A percentile compares a stretch with the other conserved stretches of the same genome.
Conservation (phyloP, 2,888 invertebrate genomes). For the Pinctada fucata region DNA sequence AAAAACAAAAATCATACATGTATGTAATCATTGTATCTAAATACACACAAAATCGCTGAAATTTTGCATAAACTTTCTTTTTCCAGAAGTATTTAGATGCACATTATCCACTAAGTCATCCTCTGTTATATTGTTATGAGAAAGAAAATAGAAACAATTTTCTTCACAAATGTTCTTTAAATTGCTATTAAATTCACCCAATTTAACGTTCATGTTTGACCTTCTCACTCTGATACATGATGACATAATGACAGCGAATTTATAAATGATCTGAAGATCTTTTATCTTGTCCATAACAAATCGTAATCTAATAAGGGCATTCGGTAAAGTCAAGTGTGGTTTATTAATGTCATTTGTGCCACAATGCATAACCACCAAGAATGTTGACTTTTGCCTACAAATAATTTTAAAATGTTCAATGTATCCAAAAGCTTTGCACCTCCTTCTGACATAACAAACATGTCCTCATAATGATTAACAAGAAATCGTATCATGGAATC, state of each 20-base stretch:
- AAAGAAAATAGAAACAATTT: not conserved
- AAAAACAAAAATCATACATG: too few relatives aligned
- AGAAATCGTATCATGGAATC: slow-evolving; percentile 9
- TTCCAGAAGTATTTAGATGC: not conserved
- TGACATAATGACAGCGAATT: not conserved
- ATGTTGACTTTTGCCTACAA: too few relatives aligned
- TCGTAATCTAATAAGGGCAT: not conserved
- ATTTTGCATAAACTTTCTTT: not conserved
- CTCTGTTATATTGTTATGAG: not conserved
- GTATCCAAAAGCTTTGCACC: slow-evolving; percentile 1
- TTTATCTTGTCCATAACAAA: not conserved
- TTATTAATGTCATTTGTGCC: slow-evolving; percentile 7
- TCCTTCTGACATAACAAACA: not conserved
- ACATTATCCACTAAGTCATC: not conserved
- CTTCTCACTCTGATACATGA: not conserved
- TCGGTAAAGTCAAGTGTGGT: not conserved
- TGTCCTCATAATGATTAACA: too few relatives aligned
- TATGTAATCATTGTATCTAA: too few relatives aligned
- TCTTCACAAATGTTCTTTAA: not conserved
- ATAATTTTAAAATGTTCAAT: slow-evolving; percentile 15
- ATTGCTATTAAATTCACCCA: not conserved
- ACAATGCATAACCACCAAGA: not conserved
- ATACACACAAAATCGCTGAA: too few relatives aligned
- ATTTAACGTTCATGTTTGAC: not conserved
- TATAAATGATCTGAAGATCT: not conserved